Percentiles rank a stretch among this genome's conserved stretches.
phyloP scores from a whole-genome alignment of 2,113 vertebrate genomes.

The Orientallactaga bullata region DNA sequence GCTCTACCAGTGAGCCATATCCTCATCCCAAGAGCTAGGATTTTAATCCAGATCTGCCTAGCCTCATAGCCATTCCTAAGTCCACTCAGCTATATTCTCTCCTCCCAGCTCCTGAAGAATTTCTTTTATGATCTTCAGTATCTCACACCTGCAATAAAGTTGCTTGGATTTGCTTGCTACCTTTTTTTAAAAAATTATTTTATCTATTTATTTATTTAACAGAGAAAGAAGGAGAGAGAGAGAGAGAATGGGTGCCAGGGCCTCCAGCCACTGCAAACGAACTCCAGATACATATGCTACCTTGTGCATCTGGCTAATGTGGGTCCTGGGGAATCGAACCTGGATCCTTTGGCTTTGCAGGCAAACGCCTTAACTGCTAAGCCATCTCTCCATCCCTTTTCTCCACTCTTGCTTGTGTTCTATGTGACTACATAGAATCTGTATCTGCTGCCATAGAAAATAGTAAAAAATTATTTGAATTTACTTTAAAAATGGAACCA shows the following conservation, averaged over 20 bases:
- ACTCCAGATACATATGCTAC: too few species aligned
- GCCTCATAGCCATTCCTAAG: background rate
- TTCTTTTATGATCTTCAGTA: background rate
- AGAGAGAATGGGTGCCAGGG: too few species aligned
- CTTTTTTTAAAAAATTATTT: too few species aligned
- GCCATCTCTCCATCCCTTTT: too few species aligned
- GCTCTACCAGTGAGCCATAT: background rate
- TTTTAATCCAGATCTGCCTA: conserved; percentile 52
- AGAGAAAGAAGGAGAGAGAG: too few species aligned
- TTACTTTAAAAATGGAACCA: conserved; percentile 2
- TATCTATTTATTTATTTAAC: too few species aligned
- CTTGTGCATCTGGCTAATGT: too few species aligned
- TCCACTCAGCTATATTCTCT: background rate
- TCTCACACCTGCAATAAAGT: conserved; percentile 21
- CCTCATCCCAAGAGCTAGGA: background rate
- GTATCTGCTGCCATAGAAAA: conserved; percentile 25
- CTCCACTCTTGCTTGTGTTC: conserved; percentile 8
- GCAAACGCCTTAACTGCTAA: too few species aligned
- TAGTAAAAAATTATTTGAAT: conserved; percentile 7
- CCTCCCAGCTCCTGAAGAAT: background rate
- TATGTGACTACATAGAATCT: conserved; percentile 35
- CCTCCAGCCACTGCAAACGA: too few species aligned
- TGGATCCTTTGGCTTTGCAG: too few species aligned
- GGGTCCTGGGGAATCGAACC: too few species aligned
- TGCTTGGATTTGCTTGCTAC: conserved; percentile 33